Base-by-base conservation (phyloP, 1,140 invertebrate genomes). In the Hyles vespertilio region DNA sequence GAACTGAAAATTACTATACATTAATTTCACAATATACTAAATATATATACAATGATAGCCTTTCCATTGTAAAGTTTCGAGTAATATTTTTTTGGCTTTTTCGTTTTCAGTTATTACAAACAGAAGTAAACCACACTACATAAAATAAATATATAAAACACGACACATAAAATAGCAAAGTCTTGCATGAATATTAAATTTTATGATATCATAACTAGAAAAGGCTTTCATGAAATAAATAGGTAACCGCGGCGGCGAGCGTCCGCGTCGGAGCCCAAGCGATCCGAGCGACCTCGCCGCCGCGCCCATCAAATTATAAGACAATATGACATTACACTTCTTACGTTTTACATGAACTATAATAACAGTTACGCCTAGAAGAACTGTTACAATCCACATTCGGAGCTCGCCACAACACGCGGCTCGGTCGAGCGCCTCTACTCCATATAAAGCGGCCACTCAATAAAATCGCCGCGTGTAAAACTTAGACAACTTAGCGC, bases 281-380 rank as follows among this genome's bases (percentile, higher is more conserved):
- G 50, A 51, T 50, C 36, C 55, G 34, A 47, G 56, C 58, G 59
- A n/a, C 5, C 47, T n/a, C 56, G 48, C 51, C 52, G 46, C 32
- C 45, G 33, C 11, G 12, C 9, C 32, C 32, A 79, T 67, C 67
- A 80, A 77, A 74, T 72, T 79, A 82, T 77, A 75, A 63, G 61
- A 83, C 84, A 85, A 83, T 84, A 88, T 85, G 86, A 85, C 82
- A 85, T 79, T 84, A 85, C 82, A 84, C 72, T 79, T 85, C 84
- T 84, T 89, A 89, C 74, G 73, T 61, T 78, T 89, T 88, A 88
- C 72, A 87, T 86, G 84, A 87, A 85, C 85, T 88, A 86, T 84
- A 79, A 79, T 81, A 84, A 87, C 82, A 84, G 77, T 87, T 88
- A 85, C 74, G 70, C 73, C 79, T 86, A 84, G 76, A 87, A 82